Evolutionary conservation across 2,113 vertebrate genomes (phyloP).

Genomic region (Periophthalmodon schlosseri): DNA sequence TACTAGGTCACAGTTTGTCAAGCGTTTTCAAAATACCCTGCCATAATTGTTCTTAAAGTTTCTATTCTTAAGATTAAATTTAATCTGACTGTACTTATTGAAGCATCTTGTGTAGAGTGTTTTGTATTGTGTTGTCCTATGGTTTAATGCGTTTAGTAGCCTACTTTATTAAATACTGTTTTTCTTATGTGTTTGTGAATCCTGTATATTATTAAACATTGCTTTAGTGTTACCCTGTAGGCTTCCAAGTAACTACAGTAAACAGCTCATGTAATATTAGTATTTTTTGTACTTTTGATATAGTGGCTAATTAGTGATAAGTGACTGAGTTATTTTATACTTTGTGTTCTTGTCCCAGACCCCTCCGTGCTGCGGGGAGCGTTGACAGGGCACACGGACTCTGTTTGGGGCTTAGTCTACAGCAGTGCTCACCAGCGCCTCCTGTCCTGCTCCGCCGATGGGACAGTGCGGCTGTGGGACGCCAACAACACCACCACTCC

Average conservation of each 20-base stretch:
- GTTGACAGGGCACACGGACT: constrained; percentile 89
- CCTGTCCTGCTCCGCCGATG: constrained; percentile 95
- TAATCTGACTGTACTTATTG: too few species aligned
- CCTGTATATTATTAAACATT: too few species aligned
- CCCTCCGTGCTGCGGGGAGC: constrained; percentile 89
- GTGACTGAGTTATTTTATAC: not conserved
- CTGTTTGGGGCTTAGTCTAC: constrained; percentile 94
- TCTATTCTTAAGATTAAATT: not conserved
- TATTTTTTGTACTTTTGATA: too few species aligned
- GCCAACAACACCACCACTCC: constrained; percentile 85
- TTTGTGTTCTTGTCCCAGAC: constrained; percentile 71
- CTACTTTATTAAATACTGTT: too few species aligned
- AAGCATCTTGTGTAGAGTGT: too few species aligned
- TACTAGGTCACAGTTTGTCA: not conserved
- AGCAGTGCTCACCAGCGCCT: constrained; percentile 89
- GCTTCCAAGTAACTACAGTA: too few species aligned
- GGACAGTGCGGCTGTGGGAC: constrained; percentile 93
- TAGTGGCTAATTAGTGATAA: too few species aligned
- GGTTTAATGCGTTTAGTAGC: too few species aligned
- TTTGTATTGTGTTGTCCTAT: too few species aligned
- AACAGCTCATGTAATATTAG: too few species aligned
- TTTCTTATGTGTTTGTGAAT: too few species aligned
- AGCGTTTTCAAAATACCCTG: not conserved
- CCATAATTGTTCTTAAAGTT: not conserved
- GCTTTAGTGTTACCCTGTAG: too few species aligned